These are phyloP conservation scores for Hozukius guyotensis DNA, from an alignment of 2,797 vertebrate genomes.

Conservation along the genomic window DNA sequence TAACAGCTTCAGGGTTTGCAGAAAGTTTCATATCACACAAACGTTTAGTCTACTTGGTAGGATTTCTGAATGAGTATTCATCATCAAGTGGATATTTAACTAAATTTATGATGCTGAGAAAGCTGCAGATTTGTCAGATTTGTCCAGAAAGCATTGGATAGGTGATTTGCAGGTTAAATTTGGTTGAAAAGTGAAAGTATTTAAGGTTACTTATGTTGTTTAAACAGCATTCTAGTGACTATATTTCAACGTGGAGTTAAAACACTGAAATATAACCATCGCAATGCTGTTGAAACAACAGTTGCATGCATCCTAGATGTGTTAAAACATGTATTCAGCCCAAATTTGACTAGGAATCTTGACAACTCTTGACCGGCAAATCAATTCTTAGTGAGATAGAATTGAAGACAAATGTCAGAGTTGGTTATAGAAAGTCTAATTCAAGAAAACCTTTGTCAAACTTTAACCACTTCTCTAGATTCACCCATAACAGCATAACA, in stretches of 20 bases:
- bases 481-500: too few relatives aligned
- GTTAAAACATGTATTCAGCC: not conserved
- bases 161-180: too few relatives aligned
- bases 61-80: not conserved
- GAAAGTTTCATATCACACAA: not conserved
- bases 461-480: not conserved
- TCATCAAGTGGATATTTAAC: not conserved
- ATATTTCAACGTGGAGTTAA: not conserved
- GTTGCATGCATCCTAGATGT: not conserved
- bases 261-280: not conserved
- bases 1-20: not conserved
- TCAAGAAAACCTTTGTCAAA: not conserved
- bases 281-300: not conserved
- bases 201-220: not conserved
- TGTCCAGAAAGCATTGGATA: not conserved
- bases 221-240: not conserved
- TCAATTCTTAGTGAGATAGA: not conserved
- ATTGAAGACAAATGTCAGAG: not conserved
- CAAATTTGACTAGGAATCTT: not conserved
- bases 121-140: not conserved
- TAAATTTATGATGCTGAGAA: not conserved
- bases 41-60: not conserved
- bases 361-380: not conserved
- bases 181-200: not conserved
- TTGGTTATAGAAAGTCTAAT: too few relatives aligned